Evolutionary conservation across 2,888 invertebrate genomes (phyloP).

Genomic region (Drosophila diplacantha): DNA sequence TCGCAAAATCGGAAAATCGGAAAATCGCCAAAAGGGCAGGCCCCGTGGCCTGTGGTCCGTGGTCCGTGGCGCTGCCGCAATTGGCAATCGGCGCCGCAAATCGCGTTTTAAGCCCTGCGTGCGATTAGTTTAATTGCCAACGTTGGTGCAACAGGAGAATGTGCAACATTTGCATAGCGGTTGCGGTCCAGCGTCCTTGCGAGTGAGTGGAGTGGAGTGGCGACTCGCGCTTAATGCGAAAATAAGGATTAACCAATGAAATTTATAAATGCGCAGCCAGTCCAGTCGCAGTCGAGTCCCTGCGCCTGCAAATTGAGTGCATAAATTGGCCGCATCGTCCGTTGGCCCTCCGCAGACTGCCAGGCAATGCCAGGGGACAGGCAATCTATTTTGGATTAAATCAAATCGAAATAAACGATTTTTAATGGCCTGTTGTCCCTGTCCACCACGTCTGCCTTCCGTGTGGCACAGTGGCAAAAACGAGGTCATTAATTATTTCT

Average conservation of each 20-base stretch:
- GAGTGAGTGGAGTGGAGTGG: neutral
- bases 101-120: constrained; percentile 76
- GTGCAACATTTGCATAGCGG: constrained; percentile 68
- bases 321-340: constrained; percentile 65
- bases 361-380: constrained; percentile 36
- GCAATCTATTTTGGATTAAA: constrained; percentile 78
- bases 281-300: neutral
- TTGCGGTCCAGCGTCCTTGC: constrained; percentile 9
- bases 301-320: constrained; percentile 69
- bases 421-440: constrained; percentile 72
- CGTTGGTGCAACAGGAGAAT: constrained; percentile 63
- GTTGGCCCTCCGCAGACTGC: constrained; percentile 17
- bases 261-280: constrained; percentile 75
- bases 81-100: constrained; percentile 71
- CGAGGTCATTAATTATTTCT: constrained; percentile 78
- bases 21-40: constrained; percentile 37
- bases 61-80: constrained; percentile 32
- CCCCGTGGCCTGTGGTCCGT: constrained; percentile 8
- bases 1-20: constrained; percentile 55
- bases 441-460: constrained; percentile 6
- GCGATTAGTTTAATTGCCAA: constrained; percentile 78
- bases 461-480: constrained; percentile 72
- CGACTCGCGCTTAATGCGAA: constrained; percentile 63
- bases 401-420: constrained; percentile 79
- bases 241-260: constrained; percentile 77